Conservation (phyloP, 2,113 vertebrate species). For the Regulus satrapa region DNA sequence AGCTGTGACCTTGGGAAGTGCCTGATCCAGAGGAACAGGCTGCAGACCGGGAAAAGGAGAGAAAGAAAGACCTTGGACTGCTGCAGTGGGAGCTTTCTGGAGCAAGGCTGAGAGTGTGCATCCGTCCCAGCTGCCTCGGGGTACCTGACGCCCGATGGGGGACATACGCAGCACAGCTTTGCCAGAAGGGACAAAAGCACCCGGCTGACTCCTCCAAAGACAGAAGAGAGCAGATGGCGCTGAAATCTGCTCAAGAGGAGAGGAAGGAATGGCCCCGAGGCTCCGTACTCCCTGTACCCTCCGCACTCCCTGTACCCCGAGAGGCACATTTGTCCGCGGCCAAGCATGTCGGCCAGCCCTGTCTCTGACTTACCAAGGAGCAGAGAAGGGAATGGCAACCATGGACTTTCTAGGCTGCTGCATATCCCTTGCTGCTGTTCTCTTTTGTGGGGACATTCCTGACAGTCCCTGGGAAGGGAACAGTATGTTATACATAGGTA, state of each 20-base stretch:
- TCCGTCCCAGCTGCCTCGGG: background rate
- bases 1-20: conserved; percentile 20
- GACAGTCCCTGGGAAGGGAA: background rate
- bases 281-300: conserved; percentile 1
- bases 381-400: background rate
- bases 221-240: conserved; percentile 31
- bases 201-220: conserved; percentile 11
- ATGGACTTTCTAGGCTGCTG: background rate
- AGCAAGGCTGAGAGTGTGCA: background rate
- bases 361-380: background rate
- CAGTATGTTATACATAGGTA: background rate
- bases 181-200: conserved; percentile 34
- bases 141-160: background rate
- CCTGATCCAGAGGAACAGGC: background rate
- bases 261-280: conserved; percentile 37
- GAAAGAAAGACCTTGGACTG: background rate
- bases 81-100: background rate
- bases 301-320: background rate
- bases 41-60: background rate
- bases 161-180: background rate
- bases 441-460: background rate
- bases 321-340: background rate
- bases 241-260: conserved; percentile 44
- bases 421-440: background rate
- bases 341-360: background rate